These are phyloP conservation scores for Anarsia innoxiella DNA, from an alignment of 2,888 invertebrate species.

Conservation along the genomic window DNA sequence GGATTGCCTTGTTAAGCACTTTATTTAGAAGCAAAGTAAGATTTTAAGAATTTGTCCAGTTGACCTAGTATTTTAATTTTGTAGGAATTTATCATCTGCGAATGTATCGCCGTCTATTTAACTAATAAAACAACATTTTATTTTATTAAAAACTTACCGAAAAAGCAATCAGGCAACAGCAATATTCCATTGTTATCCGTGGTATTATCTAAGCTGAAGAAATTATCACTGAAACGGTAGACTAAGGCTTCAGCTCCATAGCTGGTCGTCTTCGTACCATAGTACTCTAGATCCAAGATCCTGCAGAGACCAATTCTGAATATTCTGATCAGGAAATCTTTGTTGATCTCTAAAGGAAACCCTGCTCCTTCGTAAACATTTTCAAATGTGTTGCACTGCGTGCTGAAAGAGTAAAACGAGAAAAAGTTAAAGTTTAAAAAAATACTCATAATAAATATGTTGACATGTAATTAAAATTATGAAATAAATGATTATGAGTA, in stretches of 20 bases:
- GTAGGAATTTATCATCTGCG: too few species aligned
- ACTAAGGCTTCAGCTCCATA: slow-evolving; percentile 74
- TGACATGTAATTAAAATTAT: too few species aligned
- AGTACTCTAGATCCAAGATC: slow-evolving; percentile 66
- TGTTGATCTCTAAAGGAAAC: slow-evolving; percentile 77
- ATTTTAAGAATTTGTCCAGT: too few species aligned
- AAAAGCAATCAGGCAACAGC: slow-evolving; percentile 73
- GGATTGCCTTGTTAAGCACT: too few species aligned
- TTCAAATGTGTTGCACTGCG: slow-evolving; percentile 78
- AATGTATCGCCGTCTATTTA: too few species aligned
- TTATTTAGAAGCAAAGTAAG: too few species aligned
- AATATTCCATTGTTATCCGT: slow-evolving; percentile 80
- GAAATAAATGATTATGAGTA: too few species aligned
- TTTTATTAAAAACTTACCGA: slow-evolving; percentile 49
- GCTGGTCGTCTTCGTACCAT: slow-evolving; percentile 26
- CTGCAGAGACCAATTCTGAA: slow-evolving; percentile 87
- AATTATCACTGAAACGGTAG: slow-evolving; percentile 76
- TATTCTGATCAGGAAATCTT: slow-evolving; percentile 70
- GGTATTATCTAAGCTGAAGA: slow-evolving; percentile 76
- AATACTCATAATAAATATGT: too few species aligned
- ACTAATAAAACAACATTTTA: too few species aligned
- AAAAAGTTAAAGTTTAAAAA: too few species aligned
- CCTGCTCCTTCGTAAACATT: slow-evolving; percentile 83
- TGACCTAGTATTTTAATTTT: too few species aligned
- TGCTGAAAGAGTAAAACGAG: slow-evolving; percentile 4